Base-by-base conservation (phyloP, 2,888 invertebrate species). In the Drosophila aldrichi region DNA sequence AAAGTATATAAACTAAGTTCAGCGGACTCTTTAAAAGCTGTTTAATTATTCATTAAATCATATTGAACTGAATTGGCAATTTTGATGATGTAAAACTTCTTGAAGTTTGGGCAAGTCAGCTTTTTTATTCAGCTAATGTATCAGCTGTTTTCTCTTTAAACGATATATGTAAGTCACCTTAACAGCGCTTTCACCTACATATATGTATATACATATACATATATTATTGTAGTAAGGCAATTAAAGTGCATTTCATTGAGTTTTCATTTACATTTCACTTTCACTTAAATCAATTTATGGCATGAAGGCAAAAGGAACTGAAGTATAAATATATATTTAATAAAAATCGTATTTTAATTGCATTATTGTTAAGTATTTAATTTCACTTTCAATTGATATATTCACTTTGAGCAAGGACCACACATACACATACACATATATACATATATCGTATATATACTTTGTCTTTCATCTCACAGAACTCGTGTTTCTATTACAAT, bases 401-500 rank as follows among this genome's bases (percentile, higher is more conserved):
- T 36, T 25, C 32, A n/a, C 48, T 48, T 6, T 32, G 22, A 20
- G 36, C 43, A 12, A 8, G 40, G 18, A 25, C 25, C 40, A 48
- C 20, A 38, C n/a, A n/a, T n/a, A n/a, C n/a, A 20, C 12, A 34
- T 40, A 29, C 16, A 44, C 29, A 41, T 18, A 14, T 18, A 1
- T 16, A 16, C 16, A 18, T 2, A 52, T 32, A 18, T 18, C 3
- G 2, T 1, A 4, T 5, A 22, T 29, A n/a, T 25, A 51, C 32
- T 2, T 32, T 32, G 3, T 32, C 32, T 10, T 32, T 32, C 32
- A 32, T 44, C 18, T n/a, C 38, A 38, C n/a, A 34, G 44, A 32
- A 44, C 38, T 58, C 36, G 2, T n/a, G 29, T 58, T 62, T 48
- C 16, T 12, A 25, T 57, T 46, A 34, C 56, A 61, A 55, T 61